Base-by-base conservation (phyloP, 2,113 vertebrate species). In the Panthera uncia region DNA sequence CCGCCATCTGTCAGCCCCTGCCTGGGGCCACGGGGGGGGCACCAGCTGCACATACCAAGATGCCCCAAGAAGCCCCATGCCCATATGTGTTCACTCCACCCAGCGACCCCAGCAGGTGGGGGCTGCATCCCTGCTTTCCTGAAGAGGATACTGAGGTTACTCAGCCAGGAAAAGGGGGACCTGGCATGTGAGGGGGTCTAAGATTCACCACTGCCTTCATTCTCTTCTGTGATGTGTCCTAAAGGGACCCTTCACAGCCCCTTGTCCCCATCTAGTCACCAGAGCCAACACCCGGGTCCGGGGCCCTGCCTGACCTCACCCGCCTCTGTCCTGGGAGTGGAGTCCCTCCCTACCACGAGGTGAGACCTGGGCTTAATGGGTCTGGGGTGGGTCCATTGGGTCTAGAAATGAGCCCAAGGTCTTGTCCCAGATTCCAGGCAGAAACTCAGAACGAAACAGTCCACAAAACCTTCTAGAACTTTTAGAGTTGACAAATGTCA, bases 131-230 rank as follows among this genome's bases (percentile, higher is more conserved):
- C 29, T 8, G 15, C 33, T 18, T 61, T 87, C 10, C 63, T 12
- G 0, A 7, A 27, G 36, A 84, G 92, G 79, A 87, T 27, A 55
- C 21, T 82, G 66, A 25, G 52, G 10, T 16, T 21, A 3, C 36
- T 76, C 10, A 25, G 84, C 73, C 38, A 82, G 50, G 23, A 68
- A 52, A 29, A 74, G 27, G 9, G 38, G 7, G 19, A 31, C 23
- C n/a, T 0, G 4, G 36, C 50, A 19, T 3, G 0, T n/a, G 27
- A 36, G 36, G 18, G 25, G 13, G 3, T 23, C n/a, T 14, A 16
- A 48, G 33, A 52, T 78, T 48, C 1, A 7, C 81, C 23, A 16
- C 52, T n/a, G 57, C 48, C 45, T 50, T 50, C 23, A 0, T 80
- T 83, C 41, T 65, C 7, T 13, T 14, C 27, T 7, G 1, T 25